A percentile compares a stretch with the other conserved stretches of the same genome.
Evolutionary conservation across 2,888 invertebrate genomes (phyloP).

Genomic region (Cistogaster globosa): DNA sequence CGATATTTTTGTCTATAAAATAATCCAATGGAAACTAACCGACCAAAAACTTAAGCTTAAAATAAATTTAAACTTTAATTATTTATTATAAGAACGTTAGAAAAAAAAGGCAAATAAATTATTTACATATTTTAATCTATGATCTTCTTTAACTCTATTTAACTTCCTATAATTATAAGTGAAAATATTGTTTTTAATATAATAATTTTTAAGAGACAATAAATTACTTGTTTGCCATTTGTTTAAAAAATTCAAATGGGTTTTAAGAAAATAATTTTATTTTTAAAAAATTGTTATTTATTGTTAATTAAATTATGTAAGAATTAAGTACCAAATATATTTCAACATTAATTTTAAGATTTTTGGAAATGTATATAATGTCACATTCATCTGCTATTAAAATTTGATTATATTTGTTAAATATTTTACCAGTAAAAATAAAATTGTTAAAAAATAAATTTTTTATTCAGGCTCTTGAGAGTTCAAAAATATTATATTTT

Average conservation of each 20-base stretch:
- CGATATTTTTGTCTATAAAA: conserved; percentile 29
- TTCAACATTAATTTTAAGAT: too few relatives aligned
- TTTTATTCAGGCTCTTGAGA: too few relatives aligned
- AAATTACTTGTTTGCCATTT: conserved; percentile 27
- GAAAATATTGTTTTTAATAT: not conserved
- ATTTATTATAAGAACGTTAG: not conserved
- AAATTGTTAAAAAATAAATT: too few relatives aligned
- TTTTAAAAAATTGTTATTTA: not conserved
- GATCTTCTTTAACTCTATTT: conserved; percentile 5
- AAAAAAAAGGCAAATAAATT: not conserved
- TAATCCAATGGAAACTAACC: conserved; percentile 43
- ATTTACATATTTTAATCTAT: conserved; percentile 6
- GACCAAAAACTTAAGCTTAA: conserved; percentile 38
- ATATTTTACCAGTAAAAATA: too few relatives aligned
- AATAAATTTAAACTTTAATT: not conserved
- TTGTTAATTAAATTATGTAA: not conserved
- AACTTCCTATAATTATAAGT: conserved; percentile 22
- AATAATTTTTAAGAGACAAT: conserved; percentile 49
- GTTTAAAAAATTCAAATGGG: not conserved
- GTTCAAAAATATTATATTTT: too few relatives aligned
- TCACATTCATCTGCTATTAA: too few relatives aligned
- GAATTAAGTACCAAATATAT: too few relatives aligned
- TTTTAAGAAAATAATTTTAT: not conserved
- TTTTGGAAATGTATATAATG: too few relatives aligned
- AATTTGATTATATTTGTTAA: too few relatives aligned